These are phyloP conservation scores for Hestina assimilis DNA, from an alignment of 1,140 invertebrate species.

Conservation along the genomic window DNA sequence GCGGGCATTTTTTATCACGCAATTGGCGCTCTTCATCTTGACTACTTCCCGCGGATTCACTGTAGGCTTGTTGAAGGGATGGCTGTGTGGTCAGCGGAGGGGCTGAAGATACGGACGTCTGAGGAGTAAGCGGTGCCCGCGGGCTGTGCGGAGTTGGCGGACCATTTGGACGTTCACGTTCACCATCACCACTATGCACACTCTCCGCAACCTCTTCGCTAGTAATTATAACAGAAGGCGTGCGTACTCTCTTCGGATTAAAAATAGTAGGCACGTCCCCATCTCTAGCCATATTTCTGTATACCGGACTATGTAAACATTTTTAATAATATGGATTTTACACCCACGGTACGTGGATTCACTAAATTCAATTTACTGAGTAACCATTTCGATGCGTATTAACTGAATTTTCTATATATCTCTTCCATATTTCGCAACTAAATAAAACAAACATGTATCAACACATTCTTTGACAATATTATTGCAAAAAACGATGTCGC, in stretches of 20 bases:
- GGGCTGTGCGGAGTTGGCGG: conserved; percentile 67
- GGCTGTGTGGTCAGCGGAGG: conserved; percentile 65
- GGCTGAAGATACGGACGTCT: conserved; percentile 63
- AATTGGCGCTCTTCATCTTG: conserved; percentile 71
- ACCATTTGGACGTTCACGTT: conserved; percentile 59
- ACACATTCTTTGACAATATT: conserved; percentile 22
- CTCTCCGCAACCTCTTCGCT: conserved; percentile 78
- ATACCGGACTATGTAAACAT: conserved; percentile 31
- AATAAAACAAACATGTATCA: conserved; percentile 13
- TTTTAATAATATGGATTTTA: conserved; percentile 22
- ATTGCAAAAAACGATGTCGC: conserved; percentile 12
- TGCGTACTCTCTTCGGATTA: conserved; percentile 84
- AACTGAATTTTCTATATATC: conserved; percentile 15
- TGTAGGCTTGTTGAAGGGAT: conserved; percentile 66
- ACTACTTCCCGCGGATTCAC: conserved; percentile 79
- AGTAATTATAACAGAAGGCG: conserved; percentile 85
- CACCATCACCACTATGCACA: conserved; percentile 51
- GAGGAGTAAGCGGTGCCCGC: conserved; percentile 63
- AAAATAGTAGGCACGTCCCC: conserved; percentile 87
- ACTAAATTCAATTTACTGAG: conserved; percentile 37
- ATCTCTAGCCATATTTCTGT: conserved; percentile 75
- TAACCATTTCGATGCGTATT: conserved; percentile 19
- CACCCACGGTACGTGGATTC: conserved; percentile 23
- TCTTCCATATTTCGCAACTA: conserved; percentile 22
- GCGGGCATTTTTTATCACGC: conserved; percentile 79